These are phyloP conservation scores for Pomatostomus ruficeps DNA, from an alignment of 2,113 vertebrate species.

Conservation along the genomic window DNA sequence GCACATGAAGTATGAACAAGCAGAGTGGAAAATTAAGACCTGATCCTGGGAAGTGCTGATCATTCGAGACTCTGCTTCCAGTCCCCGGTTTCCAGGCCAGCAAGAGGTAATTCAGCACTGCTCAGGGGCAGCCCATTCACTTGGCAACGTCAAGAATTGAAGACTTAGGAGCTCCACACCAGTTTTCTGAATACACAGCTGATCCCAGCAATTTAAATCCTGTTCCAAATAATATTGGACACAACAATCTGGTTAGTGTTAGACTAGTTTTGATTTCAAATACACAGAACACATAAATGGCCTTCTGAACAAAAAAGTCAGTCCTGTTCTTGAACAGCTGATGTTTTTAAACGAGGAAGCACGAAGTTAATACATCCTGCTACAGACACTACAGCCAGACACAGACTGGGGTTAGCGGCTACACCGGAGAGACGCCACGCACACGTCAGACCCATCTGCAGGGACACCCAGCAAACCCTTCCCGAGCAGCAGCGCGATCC, in stretches of 20 bases:
- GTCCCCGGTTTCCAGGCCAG: not conserved
- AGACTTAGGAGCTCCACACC: not conserved
- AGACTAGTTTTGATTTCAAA: not conserved
- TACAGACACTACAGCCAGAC: slow-evolving; percentile 6
- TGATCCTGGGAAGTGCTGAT: not conserved
- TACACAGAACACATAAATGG: slow-evolving; percentile 60
- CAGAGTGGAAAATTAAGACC: not conserved
- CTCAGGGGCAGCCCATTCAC: not conserved
- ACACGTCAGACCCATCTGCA: not conserved
- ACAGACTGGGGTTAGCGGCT: slow-evolving; percentile 3
- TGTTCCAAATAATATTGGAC: not conserved
- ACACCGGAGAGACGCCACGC: not conserved
- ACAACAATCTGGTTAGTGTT: not conserved
- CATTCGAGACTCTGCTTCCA: not conserved
- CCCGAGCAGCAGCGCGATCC: slow-evolving; percentile 30
- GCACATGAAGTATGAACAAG: not conserved
- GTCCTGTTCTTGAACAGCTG: slow-evolving; percentile 49
- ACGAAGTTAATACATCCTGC: slow-evolving; percentile 63
- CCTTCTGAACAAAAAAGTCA: slow-evolving; percentile 70
- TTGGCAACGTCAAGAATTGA: not conserved
- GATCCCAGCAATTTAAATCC: not conserved
- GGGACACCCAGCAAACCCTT: slow-evolving; percentile 71
- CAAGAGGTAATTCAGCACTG: not conserved
- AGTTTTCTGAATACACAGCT: not conserved
- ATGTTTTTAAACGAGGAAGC: slow-evolving; percentile 69